A percentile compares a stretch with the other conserved stretches of the same genome.
phyloP scores from a whole-genome alignment of 2,113 vertebrate genomes.

The Otis tarda region DNA sequence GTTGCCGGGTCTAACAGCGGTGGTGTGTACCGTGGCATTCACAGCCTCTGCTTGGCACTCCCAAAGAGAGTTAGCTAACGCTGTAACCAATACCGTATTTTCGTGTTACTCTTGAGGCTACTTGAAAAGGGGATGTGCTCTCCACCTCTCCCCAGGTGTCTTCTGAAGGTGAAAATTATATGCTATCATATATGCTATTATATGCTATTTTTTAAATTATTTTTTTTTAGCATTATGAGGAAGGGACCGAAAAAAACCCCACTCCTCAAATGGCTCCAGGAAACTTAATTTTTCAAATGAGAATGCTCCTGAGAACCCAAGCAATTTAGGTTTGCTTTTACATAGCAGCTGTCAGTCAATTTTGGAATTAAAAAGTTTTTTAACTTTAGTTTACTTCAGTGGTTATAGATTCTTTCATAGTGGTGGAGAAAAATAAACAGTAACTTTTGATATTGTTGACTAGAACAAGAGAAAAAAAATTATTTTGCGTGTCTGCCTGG shows the following conservation, averaged over 20 bases:
- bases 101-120: background rate
- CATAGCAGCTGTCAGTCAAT: conserved; percentile 33
- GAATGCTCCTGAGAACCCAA: conserved; percentile 5
- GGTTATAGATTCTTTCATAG: conserved; percentile 16
- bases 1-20: background rate
- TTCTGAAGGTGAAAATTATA: background rate
- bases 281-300: background rate
- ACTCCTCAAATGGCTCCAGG: background rate
- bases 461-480: conserved; percentile 5
- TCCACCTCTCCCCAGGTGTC: conserved; percentile 14
- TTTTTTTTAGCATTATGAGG: background rate
- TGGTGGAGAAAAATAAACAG: conserved; percentile 43
- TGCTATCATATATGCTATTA: too few relatives aligned
- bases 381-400: conserved; percentile 27
- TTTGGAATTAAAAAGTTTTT: conserved; percentile 48
- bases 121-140: conserved; percentile 9
- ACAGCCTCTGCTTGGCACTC: background rate
- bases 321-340: conserved; percentile 12
- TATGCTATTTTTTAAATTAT: background rate
- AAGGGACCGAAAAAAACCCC: background rate
- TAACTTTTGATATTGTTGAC: conserved; percentile 48
- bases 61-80: background rate
- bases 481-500: conserved; percentile 62
- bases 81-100: background rate
- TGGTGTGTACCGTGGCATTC: background rate